Base-by-base conservation (phyloP, 2,888 invertebrate species). In the Argynnis bischoffii region DNA sequence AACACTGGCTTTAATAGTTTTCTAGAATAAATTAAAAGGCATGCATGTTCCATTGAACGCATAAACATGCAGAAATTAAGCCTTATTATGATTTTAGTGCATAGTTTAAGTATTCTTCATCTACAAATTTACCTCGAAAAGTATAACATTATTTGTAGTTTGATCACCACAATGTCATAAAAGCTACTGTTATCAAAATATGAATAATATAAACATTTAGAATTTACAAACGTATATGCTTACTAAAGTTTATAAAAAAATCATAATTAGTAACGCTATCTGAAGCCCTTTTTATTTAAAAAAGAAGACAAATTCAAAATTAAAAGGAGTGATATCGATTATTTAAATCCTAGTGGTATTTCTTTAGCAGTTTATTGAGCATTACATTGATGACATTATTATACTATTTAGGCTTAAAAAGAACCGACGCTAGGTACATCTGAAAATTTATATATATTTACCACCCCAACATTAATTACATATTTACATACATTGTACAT, bases 1-100 rank as follows among this genome's bases (percentile, higher is more conserved):
- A 79, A 78, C 78, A 81, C 81, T 81, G 81, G 89, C 89, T 90
- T 90, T 77, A 79, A 85, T 85, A 84, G 81, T 76, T 66, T 77
- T 74, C 71, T 66, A 66, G 66, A 55, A 69, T 76, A 75, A 77
- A 26, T 15, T 74, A 72, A 82, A 78, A 82, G 79, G 80, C 82
- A 81, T 84, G 89, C 89, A 90, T 90, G 90, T 78, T 80, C 77
- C 74, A 82, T 79, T 81, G 79, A 84, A 76, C 81, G 55, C 56
- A 59, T 48, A 66, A 64, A 66, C 66, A 79, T 79, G 77, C 77
- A 75, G 66, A 72, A 31, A 18, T 21, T 73, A 76, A 77, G 77
- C 74, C 67, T 71, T 57, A 16, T 67, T 64, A 69, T 79, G 75
- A 67, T 54, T 67, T 65, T 47, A 69, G 69, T 60, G 69, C 70